Evolutionary conservation across 2,113 vertebrate species (phyloP), one percentile per base, ranked within the genome.

Genomic region (Turnix velox): DNA sequence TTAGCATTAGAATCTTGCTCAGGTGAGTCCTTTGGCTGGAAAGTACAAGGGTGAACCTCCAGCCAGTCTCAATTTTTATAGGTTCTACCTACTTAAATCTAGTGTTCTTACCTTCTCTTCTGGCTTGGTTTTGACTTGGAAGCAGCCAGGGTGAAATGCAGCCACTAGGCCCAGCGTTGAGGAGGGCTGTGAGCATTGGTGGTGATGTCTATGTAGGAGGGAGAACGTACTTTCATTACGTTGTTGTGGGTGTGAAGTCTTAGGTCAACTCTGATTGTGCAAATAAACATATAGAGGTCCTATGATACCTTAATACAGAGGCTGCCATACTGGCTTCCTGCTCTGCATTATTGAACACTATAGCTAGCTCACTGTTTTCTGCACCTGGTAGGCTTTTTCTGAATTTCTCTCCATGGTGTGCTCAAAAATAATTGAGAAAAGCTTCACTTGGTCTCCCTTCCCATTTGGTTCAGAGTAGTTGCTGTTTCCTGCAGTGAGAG

Each of bases 121-220:
- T 79, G 30, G 3, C 40, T 57, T 86, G n/a, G 2, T 48, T 81
- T 62, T 62, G 11, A 45, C 14, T 25, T 81, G 42, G 14, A 55
- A 84, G 28, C 14, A 45, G 7, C 9, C 33, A 40, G 20, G 18
- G 8, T 17, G 5, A 37, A 37, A 24, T 65, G 33, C 11, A 14
- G 46, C 84, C 55, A 6, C 9, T 85, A 39, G 27, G 31, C 28
- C 7, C 7, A 43, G 19, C 24, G 4, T 2, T 12, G 54, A 31
- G 27, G 9, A 58, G 2, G 2, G 1, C 14, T 84, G 39, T 69
- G 31, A 33, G 20, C 0, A 1, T 1, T 14, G 7, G 14, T 48
- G 46, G 12, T 51, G 19, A 24, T 57, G 15, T 51, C 35, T 14
- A 2, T 67, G 14, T 77, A 17, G 46, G 42, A 74, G n/a, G 15